Evolutionary conservation across 2,888 invertebrate genomes (phyloP), one percentile per base, ranked within the genome.

Genomic region (Xylota sylvarum): DNA sequence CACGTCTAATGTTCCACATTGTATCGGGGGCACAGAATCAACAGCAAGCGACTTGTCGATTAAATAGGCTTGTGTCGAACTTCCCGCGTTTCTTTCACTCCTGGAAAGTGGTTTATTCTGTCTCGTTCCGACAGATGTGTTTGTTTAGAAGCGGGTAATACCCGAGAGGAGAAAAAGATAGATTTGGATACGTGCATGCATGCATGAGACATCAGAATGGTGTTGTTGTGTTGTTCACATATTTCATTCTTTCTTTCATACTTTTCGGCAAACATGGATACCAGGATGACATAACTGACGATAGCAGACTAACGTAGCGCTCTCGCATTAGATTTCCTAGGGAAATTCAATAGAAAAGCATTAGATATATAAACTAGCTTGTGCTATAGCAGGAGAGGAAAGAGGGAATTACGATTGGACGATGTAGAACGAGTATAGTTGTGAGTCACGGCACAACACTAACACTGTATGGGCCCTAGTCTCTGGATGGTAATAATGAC

Each of bases 211-310:
- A 40, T 60, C 10, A 5, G 14, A 48, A 30, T 46, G 27, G n/a
- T 17, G 30, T 48, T 65, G 65, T 65, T 12, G 17, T 60, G 19
- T 35, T 55, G 69, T 50, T 70, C 89, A 89, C 89, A 89, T 89
- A 88, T 88, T 88, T 88, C 86, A 89, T 89, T 89, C 86, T 88
- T 89, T 90, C 90, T 91, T 91, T 90, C 90, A 91, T 90, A 91
- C 91, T 89, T 88, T 89, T 91, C 91, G 92, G 92, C 92, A 92
- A 92, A 92, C 92, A 92, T 92, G 92, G 91, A 89, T 91, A 92
- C 89, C 90, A 92, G 92, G 92, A 89, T 90, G 90, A 89, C 92
- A 92, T 91, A 89, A 91, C 88, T 88, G 88, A 88, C 88, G 90
- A 88, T 88, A 89, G 67, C 48, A 30, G 86, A 52, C 43, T 32